phyloP scores from a whole-genome alignment of 2,113 vertebrate genomes.

The Caranx melampygus region DNA sequence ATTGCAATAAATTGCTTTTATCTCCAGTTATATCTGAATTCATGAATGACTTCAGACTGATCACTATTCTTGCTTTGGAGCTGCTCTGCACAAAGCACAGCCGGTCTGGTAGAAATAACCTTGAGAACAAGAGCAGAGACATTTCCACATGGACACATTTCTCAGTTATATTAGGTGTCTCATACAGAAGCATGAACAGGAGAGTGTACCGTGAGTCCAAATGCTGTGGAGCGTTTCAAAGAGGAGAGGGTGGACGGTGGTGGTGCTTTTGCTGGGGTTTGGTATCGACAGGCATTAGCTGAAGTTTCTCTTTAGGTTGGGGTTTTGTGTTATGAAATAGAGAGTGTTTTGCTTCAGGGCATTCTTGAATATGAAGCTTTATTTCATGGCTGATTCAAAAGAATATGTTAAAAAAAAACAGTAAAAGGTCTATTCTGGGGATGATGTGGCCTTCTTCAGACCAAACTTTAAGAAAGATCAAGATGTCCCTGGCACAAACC shows the following conservation, averaged over 20 bases:
- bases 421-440: not conserved
- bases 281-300: not conserved
- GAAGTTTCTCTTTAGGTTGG: slow-evolving; percentile 14
- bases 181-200: slow-evolving; percentile 11
- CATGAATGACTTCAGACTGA: slow-evolving; percentile 21
- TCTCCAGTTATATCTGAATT: not conserved
- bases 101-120: slow-evolving; percentile 45
- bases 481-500: not conserved
- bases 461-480: not conserved
- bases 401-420: not conserved
- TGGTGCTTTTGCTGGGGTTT: slow-evolving; percentile 10
- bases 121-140: slow-evolving; percentile 37
- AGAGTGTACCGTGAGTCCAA: not conserved
- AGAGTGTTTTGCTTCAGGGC: not conserved
- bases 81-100: slow-evolving; percentile 5
- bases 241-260: not conserved
- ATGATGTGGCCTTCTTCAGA: not conserved
- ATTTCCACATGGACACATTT: slow-evolving; percentile 7
- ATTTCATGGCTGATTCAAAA: slow-evolving; percentile 8
- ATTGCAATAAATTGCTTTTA: slow-evolving; percentile 1
- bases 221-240: slow-evolving; percentile 13
- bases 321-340: not conserved
- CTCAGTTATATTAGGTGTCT: slow-evolving; percentile 1
- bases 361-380: not conserved
- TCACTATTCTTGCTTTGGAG: slow-evolving; percentile 52